phyloP scores from a whole-genome alignment of 2,797 vertebrate genomes.

The Moxostoma hubbsi region DNA sequence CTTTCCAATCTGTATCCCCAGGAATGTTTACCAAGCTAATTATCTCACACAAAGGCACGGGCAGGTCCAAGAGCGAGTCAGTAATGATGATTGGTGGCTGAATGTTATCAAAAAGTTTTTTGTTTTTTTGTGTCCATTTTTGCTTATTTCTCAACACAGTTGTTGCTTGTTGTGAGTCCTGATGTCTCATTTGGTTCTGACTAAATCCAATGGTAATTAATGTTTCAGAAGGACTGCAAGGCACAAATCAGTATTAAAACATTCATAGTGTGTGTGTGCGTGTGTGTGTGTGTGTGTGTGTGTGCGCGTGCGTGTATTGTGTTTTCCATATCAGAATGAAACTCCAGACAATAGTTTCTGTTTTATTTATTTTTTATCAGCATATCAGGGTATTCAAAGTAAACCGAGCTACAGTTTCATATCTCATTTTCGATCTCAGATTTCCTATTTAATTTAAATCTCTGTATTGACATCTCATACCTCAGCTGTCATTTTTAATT shows the following conservation, averaged over 20 bases:
- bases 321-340: background rate
- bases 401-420: background rate
- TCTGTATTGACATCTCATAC: conserved; percentile 5
- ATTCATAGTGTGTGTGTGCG: conserved; percentile 6
- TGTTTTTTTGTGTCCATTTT: background rate
- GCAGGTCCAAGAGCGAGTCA: background rate
- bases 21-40: conserved; percentile 32
- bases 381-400: background rate
- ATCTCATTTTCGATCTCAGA: background rate
- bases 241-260: conserved; percentile 18
- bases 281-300: background rate
- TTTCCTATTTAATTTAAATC: conserved; percentile 13
- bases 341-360: background rate
- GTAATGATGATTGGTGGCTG: background rate
- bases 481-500: conserved; percentile 19
- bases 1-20: conserved; percentile 18
- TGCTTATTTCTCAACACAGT: background rate
- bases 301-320: background rate
- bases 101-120: conserved; percentile 12
- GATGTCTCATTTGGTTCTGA: background rate
- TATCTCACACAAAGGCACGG: background rate
- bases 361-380: conserved; percentile 7
- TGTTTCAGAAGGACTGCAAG: background rate
- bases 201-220: conserved; percentile 14
- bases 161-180: background rate